Percentiles rank a stretch among this genome's conserved stretches.
phyloP scores from a whole-genome alignment of 2,797 vertebrate species.

The Gymnodraco acuticeps region DNA sequence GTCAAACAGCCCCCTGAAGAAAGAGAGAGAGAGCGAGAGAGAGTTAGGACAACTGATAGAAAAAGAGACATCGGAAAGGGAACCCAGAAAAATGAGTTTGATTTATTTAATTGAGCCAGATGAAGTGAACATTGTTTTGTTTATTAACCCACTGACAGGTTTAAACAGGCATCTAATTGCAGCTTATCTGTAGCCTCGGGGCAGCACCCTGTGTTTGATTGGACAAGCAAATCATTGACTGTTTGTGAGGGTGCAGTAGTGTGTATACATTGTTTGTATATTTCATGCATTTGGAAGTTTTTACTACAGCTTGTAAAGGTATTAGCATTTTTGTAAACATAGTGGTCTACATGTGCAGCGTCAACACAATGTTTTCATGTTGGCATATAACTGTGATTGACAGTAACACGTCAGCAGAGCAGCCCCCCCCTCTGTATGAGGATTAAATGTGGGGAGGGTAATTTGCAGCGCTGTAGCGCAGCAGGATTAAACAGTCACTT shows the following conservation, averaged over 20 bases:
- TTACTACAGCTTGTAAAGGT: background rate
- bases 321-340: background rate
- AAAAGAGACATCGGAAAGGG: background rate
- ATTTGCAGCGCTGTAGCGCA: constrained; percentile 54
- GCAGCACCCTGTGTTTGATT: constrained; percentile 7
- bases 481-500: constrained; percentile 69
- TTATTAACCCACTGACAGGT: constrained; percentile 21
- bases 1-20: constrained; percentile 91
- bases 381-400: background rate
- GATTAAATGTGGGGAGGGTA: constrained; percentile 65
- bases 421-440: constrained; percentile 7
- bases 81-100: background rate
- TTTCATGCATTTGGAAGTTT: background rate
- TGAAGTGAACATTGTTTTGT: constrained; percentile 6
- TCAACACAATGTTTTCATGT: background rate
- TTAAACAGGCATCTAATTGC: constrained; percentile 23
- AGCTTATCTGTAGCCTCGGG: constrained; percentile 16
- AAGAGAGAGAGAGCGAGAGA: background rate
- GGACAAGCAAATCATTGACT: background rate
- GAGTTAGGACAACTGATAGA: constrained; percentile 1
- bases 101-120: background rate
- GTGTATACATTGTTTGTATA: background rate
- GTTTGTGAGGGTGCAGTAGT: constrained; percentile 2
- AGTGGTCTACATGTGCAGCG: background rate
- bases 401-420: constrained; percentile 18